Evolutionary conservation across 2,888 invertebrate species (phyloP), one percentile per base, ranked within the genome.

Genomic region (Harpalus rufipes): DNA sequence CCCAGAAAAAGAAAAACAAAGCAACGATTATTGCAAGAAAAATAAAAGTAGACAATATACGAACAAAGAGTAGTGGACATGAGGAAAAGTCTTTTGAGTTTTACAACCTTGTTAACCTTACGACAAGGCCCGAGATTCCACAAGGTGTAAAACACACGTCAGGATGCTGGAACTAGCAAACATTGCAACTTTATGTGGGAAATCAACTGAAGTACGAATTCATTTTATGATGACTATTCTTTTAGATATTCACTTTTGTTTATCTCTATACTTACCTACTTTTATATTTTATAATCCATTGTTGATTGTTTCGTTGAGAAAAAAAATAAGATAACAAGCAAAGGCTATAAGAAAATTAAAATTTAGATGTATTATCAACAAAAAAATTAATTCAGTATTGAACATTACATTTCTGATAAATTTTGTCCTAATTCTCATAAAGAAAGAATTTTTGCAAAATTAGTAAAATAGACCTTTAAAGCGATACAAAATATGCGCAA

Each of bases 81-180:
- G 16, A 61, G 59, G 59, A 61, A 61, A 1, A 56, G 12, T 56
- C 0, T 16, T 61, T 61, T 16, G 16, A 61, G 18, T 61, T 61
- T 61, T 61, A 61, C 59, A 61, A 61, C 18, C 59, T 18, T 61
- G 59, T 61, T 61, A 61, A 61, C 59, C 59, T 61, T 61, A 61
- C 59, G 18, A 61, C 59, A 61, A 61, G 59, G 59, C 59, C 0
- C 59, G 16, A 18, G 14, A 61, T 16, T 61, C 14, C 59, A 16
- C 18, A 18, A 14, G 59, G 59, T 61, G 18, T 18, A n/a, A 16
- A 16, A 61, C 56, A 12, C 18, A 16, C 59, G 59, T 61, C 59
- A 14, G 14, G 14, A 8, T 61, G 12, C 10, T n/a, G n/a, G n/a
- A n/a, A n/a, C n/a, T 51, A 12, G 44, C 32, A 2, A 32, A 32